phyloP scores from a whole-genome alignment of 1,140 invertebrate species.

The Listronotus bonariensis region DNA sequence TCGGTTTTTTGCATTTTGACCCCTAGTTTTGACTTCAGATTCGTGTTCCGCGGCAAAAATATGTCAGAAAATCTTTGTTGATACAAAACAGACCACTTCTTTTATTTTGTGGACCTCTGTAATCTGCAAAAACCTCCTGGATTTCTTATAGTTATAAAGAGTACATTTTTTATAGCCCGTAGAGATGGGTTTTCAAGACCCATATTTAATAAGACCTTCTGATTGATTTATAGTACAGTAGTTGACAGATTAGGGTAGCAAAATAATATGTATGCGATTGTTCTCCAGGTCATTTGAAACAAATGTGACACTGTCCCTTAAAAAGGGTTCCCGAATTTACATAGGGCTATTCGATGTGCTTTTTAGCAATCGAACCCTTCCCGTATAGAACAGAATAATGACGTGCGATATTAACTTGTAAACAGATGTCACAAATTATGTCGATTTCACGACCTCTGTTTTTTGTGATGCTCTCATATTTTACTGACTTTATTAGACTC shows the following conservation, averaged over 20 bases:
- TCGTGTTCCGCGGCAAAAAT: no score
- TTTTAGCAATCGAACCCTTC: constrained; percentile 36
- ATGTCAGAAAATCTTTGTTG: no score
- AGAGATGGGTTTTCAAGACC: neutral
- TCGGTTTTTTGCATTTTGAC: no score
- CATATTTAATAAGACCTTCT: neutral
- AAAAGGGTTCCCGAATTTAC: constrained; percentile 40
- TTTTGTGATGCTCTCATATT: constrained; percentile 7
- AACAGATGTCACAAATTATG: constrained; percentile 50
- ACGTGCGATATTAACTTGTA: constrained; percentile 47
- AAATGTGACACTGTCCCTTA: constrained; percentile 38
- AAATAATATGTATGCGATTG: constrained; percentile 10
- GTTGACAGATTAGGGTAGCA: constrained; percentile 3
- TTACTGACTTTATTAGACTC: neutral
- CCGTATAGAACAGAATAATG: constrained; percentile 17
- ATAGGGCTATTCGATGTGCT: constrained; percentile 46
- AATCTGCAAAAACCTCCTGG: no score
- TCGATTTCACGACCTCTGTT: constrained; percentile 35
- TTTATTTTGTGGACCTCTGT: no score
- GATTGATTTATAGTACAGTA: neutral
- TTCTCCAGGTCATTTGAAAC: constrained; percentile 40
- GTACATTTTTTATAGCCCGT: no score
- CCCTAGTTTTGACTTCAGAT: no score
- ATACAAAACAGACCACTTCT: no score
- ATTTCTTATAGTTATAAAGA: no score